A percentile compares a stretch with the other conserved stretches of the same genome.
Evolutionary conservation across 2,888 invertebrate genomes (phyloP).

Genomic region (Schizotus pectinicornis): DNA sequence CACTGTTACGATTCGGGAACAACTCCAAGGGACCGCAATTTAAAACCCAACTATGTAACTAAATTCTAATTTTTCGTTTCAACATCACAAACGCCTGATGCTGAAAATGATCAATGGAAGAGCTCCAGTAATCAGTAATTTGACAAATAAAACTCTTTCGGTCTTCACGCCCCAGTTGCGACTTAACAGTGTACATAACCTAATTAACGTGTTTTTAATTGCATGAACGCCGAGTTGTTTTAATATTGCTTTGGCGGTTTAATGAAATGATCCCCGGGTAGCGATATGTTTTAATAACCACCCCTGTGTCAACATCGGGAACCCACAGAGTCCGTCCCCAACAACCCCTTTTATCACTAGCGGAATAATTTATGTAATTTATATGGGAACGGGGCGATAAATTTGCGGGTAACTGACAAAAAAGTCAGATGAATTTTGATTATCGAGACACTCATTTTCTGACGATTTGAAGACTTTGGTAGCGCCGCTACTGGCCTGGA

Average conservation of each 20-base stretch:
- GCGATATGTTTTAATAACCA: constrained; percentile 29
- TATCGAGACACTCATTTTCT: too few relatives aligned
- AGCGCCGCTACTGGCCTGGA: constrained; percentile 22
- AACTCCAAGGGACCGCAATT: not conserved
- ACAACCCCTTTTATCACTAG: constrained; percentile 14
- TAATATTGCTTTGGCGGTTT: constrained; percentile 26
- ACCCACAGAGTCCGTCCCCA: not conserved
- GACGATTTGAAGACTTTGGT: too few relatives aligned
- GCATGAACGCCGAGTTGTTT: constrained; percentile 23
- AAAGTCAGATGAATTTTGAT: too few relatives aligned
- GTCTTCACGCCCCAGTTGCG: not conserved
- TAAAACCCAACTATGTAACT: not conserved
- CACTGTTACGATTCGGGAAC: constrained; percentile 17
- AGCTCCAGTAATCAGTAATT: not conserved
- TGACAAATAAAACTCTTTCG: not conserved
- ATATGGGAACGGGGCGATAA: too few relatives aligned
- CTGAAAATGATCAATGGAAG: not conserved
- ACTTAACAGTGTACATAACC: constrained; percentile 26
- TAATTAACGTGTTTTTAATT: constrained; percentile 48
- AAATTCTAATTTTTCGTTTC: too few relatives aligned
- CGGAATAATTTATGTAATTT: too few relatives aligned
- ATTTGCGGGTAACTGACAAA: too few relatives aligned
- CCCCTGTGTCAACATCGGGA: constrained; percentile 15
- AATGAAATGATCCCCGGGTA: constrained; percentile 25
- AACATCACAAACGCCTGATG: too few relatives aligned